Percentiles rank a stretch among this genome's conserved stretches.
Evolutionary conservation across 2,797 vertebrate species (phyloP).

Genomic region (Rhabdomys pumilio): DNA sequence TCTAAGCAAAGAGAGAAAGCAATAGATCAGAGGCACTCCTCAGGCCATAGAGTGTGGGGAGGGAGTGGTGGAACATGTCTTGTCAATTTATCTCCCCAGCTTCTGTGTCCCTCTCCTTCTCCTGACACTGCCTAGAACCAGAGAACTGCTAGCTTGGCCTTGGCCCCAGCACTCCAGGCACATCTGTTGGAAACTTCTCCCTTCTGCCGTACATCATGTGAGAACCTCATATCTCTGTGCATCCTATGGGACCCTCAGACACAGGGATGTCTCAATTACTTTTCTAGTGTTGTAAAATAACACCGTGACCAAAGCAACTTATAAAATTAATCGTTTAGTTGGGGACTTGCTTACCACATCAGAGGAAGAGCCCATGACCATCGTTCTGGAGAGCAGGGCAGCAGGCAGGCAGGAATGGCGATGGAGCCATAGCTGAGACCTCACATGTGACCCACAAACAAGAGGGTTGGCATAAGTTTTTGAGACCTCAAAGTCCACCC

Average conservation of each 20-base stretch:
- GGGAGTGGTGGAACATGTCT: neutral
- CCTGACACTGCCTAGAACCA: neutral
- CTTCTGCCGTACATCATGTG: neutral
- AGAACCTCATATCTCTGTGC: neutral
- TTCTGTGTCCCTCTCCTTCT: neutral
- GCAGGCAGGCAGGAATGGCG: neutral
- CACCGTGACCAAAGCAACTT: neutral
- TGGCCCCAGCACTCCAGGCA: neutral
- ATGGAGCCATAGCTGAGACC: neutral
- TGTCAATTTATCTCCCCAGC: neutral
- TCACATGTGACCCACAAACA: neutral
- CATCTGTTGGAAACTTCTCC: neutral
- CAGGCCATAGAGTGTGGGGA: neutral
- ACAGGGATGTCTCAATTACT: neutral
- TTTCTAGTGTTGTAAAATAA: neutral
- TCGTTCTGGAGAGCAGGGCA: no score
- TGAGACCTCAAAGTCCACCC: neutral
- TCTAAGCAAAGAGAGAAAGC: neutral
- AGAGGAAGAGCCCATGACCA: neutral
- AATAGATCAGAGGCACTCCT: no score
- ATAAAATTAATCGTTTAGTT: neutral
- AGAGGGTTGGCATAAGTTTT: neutral
- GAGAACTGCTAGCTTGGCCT: neutral
- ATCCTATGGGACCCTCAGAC: neutral
- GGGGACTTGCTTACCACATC: neutral